Evolutionary conservation across 2,797 vertebrate genomes (phyloP).

Genomic region (Pteronotus mesoamericanus): DNA sequence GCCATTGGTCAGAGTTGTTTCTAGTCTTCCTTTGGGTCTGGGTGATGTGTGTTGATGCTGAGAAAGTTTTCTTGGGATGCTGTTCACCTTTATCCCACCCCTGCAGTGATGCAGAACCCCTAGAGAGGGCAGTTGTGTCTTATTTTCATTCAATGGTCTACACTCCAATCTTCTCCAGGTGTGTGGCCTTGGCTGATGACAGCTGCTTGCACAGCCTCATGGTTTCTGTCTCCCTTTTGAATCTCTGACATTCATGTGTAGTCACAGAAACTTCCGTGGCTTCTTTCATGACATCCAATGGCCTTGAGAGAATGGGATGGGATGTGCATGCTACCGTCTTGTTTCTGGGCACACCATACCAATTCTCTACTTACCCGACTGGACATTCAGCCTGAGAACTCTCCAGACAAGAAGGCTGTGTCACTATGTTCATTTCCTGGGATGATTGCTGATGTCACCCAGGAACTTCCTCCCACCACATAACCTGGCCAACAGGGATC

Average conservation of each 20-base stretch:
- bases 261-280: neutral
- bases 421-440: neutral
- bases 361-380: neutral
- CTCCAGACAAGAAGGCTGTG: neutral
- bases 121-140: neutral
- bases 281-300: neutral
- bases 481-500: neutral
- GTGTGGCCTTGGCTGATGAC: neutral
- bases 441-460: neutral
- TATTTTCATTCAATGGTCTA: neutral
- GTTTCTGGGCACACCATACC: neutral
- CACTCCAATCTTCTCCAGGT: neutral
- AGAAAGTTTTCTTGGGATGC: neutral
- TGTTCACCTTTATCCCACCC: neutral
- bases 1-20: too few species aligned
- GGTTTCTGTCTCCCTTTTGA: neutral
- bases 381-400: neutral
- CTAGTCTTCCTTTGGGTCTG: neutral
- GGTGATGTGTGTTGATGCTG: neutral
- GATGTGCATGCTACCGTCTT: neutral
- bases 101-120: neutral
- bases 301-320: neutral
- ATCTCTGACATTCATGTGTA: neutral
- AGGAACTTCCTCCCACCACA: neutral
- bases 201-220: neutral